Evolutionary conservation across 2,113 vertebrate species (phyloP).

Genomic region (Passer domesticus): DNA sequence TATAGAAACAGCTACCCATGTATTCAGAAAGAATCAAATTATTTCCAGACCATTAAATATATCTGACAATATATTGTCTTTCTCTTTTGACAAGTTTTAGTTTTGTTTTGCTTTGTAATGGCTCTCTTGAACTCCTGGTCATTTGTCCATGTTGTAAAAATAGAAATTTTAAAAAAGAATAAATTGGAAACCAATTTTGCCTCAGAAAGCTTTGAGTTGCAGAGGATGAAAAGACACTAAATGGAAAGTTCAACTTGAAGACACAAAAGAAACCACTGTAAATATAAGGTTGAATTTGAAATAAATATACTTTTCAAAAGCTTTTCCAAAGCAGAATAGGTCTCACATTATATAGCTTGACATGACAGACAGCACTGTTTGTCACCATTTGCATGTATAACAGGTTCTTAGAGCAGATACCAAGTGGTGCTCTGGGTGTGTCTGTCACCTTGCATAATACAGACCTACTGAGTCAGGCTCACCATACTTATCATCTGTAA

Average conservation of each 20-base stretch:
- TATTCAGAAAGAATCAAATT: background rate
- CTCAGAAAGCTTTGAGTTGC: background rate
- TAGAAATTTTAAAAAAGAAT: background rate
- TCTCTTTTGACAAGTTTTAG: background rate
- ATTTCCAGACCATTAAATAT: background rate
- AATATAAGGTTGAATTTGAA: background rate
- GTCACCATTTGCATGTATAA: background rate
- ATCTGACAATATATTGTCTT: background rate
- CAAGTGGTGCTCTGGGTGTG: background rate
- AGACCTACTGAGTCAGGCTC: background rate
- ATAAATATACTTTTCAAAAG: background rate
- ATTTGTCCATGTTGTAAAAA: background rate
- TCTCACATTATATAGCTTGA: background rate
- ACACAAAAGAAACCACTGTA: background rate
- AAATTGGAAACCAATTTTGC: background rate
- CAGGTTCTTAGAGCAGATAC: rapidly evolving
- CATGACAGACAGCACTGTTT: background rate
- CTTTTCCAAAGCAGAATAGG: background rate
- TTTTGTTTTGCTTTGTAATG: background rate
- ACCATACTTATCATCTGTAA: background rate
- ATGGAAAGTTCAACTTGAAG: background rate
- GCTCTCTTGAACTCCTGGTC: background rate
- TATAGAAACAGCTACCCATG: background rate
- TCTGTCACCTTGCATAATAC: background rate
- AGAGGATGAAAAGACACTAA: background rate